Evolutionary conservation across 2,797 vertebrate genomes (phyloP), one percentile per base, ranked within the genome.

Genomic region (Echiichthys vipera): DNA sequence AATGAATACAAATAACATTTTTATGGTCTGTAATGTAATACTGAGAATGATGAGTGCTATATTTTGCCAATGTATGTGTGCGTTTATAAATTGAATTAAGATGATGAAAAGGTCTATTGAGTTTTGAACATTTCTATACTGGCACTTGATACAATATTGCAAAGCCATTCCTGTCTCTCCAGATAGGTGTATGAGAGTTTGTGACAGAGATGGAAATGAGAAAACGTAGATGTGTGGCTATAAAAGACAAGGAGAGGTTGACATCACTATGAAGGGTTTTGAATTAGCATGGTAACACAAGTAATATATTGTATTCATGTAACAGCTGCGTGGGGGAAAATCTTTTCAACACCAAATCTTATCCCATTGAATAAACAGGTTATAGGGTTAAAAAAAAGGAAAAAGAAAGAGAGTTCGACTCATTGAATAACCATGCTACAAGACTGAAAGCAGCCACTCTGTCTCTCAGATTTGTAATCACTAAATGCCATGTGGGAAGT

Each of bases 401-500:
- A 65, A 0, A 2, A 17, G 2, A 18, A 25, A 10, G 39, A 40
- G 22, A 58, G 30, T 37, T 24, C 7, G 15, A 68, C 47, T 56
- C 78, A 78, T 71, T 77, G 67, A 88, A 84, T 83, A 87, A 79
- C 53, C 47, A 50, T 22, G 42, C 32, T 8, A 27, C 45, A 40
- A 59, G 76, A 85, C 29, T 84, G 71, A 84, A 84, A 82, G 72
- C 80, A 78, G 80, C 73, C 75, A 25, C 54, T 83, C 69, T 2
- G 74, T 59, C 62, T 75, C 49, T 7, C 59, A 15, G 62, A 49
- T 81, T 73, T 67, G 74, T 81, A 86, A 90, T 89, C 78, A 81
- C 81, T 71, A 70, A 83, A 84, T 72, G 77, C 70, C 55, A 46
- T 86, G 85, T 72, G 71, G 75, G 71, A 87, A 84, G 76, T 85